Percentiles rank a stretch among this genome's conserved stretches.
Evolutionary conservation across 1,140 invertebrate species (phyloP).

Genomic region (Elysia chlorotica): DNA sequence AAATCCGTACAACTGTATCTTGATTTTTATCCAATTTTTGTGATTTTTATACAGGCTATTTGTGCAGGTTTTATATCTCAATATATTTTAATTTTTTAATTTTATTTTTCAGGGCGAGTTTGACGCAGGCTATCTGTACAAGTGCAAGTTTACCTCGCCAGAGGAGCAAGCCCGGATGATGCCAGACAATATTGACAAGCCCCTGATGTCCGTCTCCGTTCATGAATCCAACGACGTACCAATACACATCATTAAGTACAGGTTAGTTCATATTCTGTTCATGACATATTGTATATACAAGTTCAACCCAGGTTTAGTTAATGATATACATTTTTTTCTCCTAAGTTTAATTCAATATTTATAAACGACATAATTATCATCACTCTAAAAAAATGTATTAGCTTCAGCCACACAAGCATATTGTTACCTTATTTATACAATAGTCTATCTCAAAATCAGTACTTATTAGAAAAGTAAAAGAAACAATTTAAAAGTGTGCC

Average conservation of each 20-base stretch:
- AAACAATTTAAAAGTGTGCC: no score
- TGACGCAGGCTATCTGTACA: conserved; percentile 78
- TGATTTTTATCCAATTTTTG: no score
- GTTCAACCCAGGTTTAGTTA: neutral
- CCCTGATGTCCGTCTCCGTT: conserved; percentile 49
- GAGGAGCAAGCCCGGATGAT: conserved; percentile 35
- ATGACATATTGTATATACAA: neutral
- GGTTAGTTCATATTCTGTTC: conserved; percentile 35
- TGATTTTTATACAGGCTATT: no score
- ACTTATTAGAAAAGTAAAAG: no score
- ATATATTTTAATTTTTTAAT: no score
- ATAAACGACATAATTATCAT: neutral
- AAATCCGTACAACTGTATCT: no score
- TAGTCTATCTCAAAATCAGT: no score
- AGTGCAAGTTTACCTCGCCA: conserved; percentile 63
- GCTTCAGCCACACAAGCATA: no score
- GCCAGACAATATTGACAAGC: conserved; percentile 46
- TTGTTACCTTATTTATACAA: no score
- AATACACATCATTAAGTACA: conserved; percentile 54
- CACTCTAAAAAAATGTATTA: neutral
- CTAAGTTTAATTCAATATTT: neutral
- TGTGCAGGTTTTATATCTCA: no score
- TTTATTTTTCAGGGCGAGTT: conserved; percentile 72
- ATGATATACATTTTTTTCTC: neutral
- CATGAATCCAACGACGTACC: conserved; percentile 54